Conservation (phyloP, 2,888 invertebrate genomes). For the Cheilosia grossa region DNA sequence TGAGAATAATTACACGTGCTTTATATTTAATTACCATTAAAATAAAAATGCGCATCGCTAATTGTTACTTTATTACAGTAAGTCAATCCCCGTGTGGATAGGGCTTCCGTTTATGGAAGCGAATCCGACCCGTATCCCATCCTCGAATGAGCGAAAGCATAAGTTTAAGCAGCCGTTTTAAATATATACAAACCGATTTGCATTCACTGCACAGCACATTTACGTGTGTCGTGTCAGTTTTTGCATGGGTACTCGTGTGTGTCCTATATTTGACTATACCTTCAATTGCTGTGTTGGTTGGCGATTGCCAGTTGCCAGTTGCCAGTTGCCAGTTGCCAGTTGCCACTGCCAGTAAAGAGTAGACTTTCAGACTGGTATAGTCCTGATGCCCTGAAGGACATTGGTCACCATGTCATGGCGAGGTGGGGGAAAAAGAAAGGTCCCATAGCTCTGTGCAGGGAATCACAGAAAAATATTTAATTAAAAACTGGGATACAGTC, state of each 20-base stretch:
- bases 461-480: slow-evolving; percentile 63
- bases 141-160: slow-evolving; percentile 4
- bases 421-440: background rate
- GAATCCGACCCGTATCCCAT: slow-evolving; percentile 36
- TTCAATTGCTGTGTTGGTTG: slow-evolving; percentile 5
- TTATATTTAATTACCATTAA: slow-evolving; percentile 70
- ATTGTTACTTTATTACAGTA: slow-evolving; percentile 72
- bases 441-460: background rate
- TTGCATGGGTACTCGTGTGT: background rate
- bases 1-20: slow-evolving; percentile 67
- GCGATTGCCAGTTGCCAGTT: no score
- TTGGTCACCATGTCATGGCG: slow-evolving; percentile 17
- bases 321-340: no score
- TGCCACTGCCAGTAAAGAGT: background rate
- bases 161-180: slow-evolving; percentile 50
- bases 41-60: slow-evolving; percentile 68
- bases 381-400: slow-evolving; percentile 12
- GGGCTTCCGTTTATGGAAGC: slow-evolving; percentile 31
- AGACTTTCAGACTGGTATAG: background rate
- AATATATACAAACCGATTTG: slow-evolving; percentile 47
- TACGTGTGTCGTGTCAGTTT: background rate
- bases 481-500: slow-evolving; percentile 58
- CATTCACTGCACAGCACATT: background rate
- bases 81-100: slow-evolving; percentile 52
- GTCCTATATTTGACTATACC: slow-evolving; percentile 3